phyloP scores from a whole-genome alignment of 2,797 vertebrate genomes.

The Typhlichthys eigenmanni region DNA sequence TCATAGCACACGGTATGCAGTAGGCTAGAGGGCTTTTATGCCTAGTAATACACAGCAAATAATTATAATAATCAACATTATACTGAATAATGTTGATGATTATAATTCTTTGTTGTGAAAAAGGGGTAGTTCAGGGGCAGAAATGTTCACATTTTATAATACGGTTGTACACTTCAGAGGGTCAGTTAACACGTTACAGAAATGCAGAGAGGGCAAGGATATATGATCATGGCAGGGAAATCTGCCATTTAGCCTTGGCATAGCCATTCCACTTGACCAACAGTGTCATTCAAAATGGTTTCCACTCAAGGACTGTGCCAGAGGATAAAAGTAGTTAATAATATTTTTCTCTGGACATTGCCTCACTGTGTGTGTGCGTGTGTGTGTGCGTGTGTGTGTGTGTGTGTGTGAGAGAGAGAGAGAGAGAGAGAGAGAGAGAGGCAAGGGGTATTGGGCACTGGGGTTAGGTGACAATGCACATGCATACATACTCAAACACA shows the following conservation, averaged over 20 bases:
- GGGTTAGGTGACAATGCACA: slow-evolving; percentile 1
- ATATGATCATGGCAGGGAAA: background rate
- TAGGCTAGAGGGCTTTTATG: too few species aligned
- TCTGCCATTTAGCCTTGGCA: slow-evolving; percentile 7
- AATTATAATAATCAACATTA: too few species aligned
- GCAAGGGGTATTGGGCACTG: too few species aligned
- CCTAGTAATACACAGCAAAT: too few species aligned
- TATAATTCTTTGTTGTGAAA: too few species aligned
- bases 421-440: too few species aligned
- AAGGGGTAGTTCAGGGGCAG: too few species aligned
- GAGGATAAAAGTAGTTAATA: slow-evolving; percentile 1
- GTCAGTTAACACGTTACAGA: background rate
- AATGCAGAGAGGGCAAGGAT: background rate
- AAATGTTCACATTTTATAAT: too few species aligned
- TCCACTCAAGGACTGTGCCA: background rate
- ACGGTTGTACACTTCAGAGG: too few species aligned
- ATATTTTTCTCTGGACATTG: background rate
- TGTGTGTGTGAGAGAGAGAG: too few species aligned
- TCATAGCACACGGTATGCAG: too few species aligned
- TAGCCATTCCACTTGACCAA: background rate
- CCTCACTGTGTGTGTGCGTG: background rate
- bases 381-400: slow-evolving; percentile 4
- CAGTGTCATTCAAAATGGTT: slow-evolving; percentile 1
- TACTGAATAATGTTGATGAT: too few species aligned
- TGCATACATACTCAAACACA: background rate